phyloP scores from a whole-genome alignment of 2,888 invertebrate genomes.

The Emmelina monodactyla region DNA sequence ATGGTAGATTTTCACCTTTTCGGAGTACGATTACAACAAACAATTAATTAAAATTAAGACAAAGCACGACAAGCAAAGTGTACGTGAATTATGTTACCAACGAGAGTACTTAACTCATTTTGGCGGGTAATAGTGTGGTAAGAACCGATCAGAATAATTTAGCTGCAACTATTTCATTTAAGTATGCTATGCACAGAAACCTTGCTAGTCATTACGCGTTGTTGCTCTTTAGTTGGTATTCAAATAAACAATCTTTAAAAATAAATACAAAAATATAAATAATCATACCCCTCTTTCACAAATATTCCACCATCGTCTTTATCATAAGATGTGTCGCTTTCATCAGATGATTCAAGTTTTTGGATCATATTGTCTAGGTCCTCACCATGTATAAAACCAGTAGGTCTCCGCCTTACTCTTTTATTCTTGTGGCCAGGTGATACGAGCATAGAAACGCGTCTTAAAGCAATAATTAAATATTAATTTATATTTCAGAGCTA shows the following conservation, averaged over 20 bases:
- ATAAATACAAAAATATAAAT: background rate
- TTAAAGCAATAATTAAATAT: constrained; percentile 15
- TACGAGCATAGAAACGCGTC: constrained; percentile 32
- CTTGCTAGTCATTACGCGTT: background rate
- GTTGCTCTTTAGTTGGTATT: background rate
- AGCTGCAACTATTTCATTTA: no score
- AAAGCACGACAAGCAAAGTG: no score
- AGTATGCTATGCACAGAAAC: background rate
- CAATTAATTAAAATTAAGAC: no score
- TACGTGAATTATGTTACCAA: no score
- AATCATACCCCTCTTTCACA: constrained; percentile 1
- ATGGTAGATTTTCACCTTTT: no score
- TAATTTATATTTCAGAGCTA: background rate
- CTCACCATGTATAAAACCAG: constrained; percentile 31
- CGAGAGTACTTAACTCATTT: no score
- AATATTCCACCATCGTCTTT: background rate
- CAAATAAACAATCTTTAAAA: background rate
- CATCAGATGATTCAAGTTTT: constrained; percentile 15
- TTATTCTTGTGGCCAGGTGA: constrained; percentile 16
- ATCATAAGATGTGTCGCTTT: constrained; percentile 7
- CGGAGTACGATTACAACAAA: no score
- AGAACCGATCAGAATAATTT: no score
- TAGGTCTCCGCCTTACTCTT: constrained; percentile 34
- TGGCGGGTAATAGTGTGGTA: no score
- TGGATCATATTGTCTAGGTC: constrained; percentile 19